Percentiles rank a stretch among this genome's conserved stretches.
phyloP scores from a whole-genome alignment of 2,113 vertebrate genomes.

The Tachysurus fulvidraco region DNA sequence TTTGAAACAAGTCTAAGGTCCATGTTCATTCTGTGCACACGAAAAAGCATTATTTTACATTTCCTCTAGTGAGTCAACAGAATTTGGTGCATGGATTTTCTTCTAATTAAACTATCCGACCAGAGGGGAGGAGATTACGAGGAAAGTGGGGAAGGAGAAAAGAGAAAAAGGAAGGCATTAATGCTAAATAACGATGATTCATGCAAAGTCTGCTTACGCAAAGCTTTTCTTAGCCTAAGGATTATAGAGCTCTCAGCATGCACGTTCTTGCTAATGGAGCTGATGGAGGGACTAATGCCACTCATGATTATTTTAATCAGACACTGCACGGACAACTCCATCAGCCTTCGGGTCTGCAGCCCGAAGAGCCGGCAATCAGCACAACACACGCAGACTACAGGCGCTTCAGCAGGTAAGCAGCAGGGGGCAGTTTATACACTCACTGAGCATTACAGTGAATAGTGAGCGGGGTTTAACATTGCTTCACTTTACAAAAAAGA shows the following conservation, averaged over 20 bases:
- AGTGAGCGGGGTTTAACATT: background rate
- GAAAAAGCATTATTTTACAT: background rate
- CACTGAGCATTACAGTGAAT: background rate
- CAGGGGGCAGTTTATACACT: slow-evolving; percentile 41
- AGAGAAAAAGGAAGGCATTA: slow-evolving; percentile 23
- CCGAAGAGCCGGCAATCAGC: slow-evolving; percentile 26
- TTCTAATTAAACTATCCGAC: background rate
- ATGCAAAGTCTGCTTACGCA: slow-evolving; percentile 32
- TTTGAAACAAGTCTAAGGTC: background rate
- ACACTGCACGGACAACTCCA: slow-evolving; percentile 42
- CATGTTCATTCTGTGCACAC: background rate
- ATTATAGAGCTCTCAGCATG: background rate
- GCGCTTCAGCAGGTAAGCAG: slow-evolving; percentile 49
- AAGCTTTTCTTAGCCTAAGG: background rate
- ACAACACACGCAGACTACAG: slow-evolving; percentile 44
- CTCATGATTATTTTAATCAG: slow-evolving; percentile 43
- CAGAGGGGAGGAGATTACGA: slow-evolving; percentile 1
- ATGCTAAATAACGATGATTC: slow-evolving; percentile 37
- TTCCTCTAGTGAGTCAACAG: background rate
- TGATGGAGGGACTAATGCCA: slow-evolving; percentile 10
- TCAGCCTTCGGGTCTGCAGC: background rate
- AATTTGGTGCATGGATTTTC: background rate
- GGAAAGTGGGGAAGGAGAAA: background rate
- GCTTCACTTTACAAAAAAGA: background rate
- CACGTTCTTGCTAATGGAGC: slow-evolving; percentile 9